Evolutionary conservation across 2,888 invertebrate genomes (phyloP).

Genomic region (Latheticus oryzae): DNA sequence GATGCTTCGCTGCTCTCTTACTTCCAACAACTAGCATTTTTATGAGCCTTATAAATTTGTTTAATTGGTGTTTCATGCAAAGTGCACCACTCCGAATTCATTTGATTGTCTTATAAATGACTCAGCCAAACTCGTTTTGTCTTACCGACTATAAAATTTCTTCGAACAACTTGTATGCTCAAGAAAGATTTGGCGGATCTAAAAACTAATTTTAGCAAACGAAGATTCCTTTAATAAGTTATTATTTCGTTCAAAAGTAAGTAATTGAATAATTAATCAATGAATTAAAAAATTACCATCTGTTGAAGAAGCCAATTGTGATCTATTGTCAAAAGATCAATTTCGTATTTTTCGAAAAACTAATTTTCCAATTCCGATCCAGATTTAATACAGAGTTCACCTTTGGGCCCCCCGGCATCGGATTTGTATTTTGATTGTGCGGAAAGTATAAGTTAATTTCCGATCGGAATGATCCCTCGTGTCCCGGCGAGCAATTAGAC

Average conservation of each 20-base stretch:
- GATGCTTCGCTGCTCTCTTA: constrained; percentile 47
- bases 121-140: constrained; percentile 42
- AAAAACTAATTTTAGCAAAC: no score
- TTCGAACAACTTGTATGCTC: constrained; percentile 37
- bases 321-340: no score
- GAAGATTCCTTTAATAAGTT: no score
- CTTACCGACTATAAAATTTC: constrained; percentile 43
- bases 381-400: background rate
- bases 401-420: constrained; percentile 10
- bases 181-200: no score
- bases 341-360: no score
- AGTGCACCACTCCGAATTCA: constrained; percentile 50
- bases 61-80: constrained; percentile 64
- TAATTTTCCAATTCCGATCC: no score
- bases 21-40: constrained; percentile 61
- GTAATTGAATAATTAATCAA: no score
- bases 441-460: constrained; percentile 37
- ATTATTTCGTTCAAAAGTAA: no score
- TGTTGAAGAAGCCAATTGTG: no score
- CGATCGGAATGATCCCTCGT: constrained; percentile 26
- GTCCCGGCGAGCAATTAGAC: constrained; percentile 31
- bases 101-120: constrained; percentile 51
- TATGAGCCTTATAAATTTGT: constrained; percentile 65
- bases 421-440: constrained; percentile 36
- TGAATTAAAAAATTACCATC: no score